These are phyloP conservation scores for Tridacna crocea DNA, from an alignment of 2,888 invertebrate genomes.

Conservation along the genomic window DNA sequence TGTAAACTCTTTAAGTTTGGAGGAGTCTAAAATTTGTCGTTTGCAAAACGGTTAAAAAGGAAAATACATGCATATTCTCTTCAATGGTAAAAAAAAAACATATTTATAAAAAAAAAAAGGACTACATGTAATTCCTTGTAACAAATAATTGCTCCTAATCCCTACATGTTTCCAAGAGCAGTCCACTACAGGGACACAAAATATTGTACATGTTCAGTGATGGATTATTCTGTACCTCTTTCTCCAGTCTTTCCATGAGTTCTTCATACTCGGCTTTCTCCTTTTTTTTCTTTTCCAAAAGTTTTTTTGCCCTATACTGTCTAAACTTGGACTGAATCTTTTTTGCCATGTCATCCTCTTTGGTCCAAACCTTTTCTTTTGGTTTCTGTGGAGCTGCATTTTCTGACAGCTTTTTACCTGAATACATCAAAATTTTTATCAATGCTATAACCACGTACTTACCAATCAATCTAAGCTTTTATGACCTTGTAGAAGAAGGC, in stretches of 20 bases:
- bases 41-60: not conserved
- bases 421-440: not conserved
- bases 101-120: no score
- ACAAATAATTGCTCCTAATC: no score
- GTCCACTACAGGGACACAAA: no score
- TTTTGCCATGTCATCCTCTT: conserved; percentile 78
- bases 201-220: no score
- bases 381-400: conserved; percentile 60
- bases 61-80: no score
- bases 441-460: not conserved
- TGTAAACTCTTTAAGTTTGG: not conserved
- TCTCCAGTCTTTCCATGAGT: conserved; percentile 82
- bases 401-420: conserved; percentile 43
- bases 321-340: conserved; percentile 79
- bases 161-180: no score
- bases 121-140: no score
- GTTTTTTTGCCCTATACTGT: conserved; percentile 74
- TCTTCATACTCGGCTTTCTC: conserved; percentile 82
- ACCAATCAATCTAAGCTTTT: no score
- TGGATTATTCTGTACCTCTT: conserved; percentile 72
- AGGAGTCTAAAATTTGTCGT: not conserved
- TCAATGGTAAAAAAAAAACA: no score
- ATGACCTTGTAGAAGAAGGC: not conserved
- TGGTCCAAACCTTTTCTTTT: conserved; percentile 76
- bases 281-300: conserved; percentile 73